phyloP scores from a whole-genome alignment of 2,888 invertebrate genomes.

The Tinea semifulvella region DNA sequence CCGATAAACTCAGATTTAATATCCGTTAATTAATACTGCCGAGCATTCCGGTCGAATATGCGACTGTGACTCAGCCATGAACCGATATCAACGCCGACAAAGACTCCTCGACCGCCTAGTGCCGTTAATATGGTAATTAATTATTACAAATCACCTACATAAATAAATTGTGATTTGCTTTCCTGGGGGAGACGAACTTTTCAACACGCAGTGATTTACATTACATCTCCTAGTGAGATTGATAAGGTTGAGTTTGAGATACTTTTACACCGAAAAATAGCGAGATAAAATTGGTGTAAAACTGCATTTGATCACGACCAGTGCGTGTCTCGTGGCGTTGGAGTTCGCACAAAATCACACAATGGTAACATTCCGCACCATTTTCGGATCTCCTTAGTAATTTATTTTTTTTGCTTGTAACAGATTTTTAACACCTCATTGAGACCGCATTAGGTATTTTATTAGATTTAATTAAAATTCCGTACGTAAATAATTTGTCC shows the following conservation, averaged over 20 bases:
- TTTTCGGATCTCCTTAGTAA: constrained; percentile 42
- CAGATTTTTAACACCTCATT: constrained; percentile 45
- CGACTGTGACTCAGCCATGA: constrained; percentile 56
- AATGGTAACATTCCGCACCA: constrained; percentile 39
- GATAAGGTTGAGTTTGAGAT: neutral
- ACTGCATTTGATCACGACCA: constrained; percentile 40
- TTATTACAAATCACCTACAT: constrained; percentile 57
- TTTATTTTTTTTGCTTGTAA: constrained; percentile 36
- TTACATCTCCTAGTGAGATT: neutral
- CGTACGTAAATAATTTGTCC: neutral
- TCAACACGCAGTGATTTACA: neutral
- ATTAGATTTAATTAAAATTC: constrained; percentile 9
- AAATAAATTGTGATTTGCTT: constrained; percentile 46
- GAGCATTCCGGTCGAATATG: constrained; percentile 55
- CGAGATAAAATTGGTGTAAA: constrained; percentile 1
- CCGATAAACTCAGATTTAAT: constrained; percentile 64
- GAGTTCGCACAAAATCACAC: constrained; percentile 32
- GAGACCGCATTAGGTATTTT: constrained; percentile 20
- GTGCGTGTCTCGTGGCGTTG: constrained; percentile 27
- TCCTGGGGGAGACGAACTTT: neutral
- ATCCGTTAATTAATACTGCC: constrained; percentile 65
- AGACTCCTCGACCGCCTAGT: constrained; percentile 48
- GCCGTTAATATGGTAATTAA: constrained; percentile 63
- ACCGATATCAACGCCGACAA: constrained; percentile 56
- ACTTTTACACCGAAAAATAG: neutral